Evolutionary conservation across 2,797 vertebrate genomes (phyloP), one percentile per base, ranked within the genome.

Genomic region (Selene dorsalis): DNA sequence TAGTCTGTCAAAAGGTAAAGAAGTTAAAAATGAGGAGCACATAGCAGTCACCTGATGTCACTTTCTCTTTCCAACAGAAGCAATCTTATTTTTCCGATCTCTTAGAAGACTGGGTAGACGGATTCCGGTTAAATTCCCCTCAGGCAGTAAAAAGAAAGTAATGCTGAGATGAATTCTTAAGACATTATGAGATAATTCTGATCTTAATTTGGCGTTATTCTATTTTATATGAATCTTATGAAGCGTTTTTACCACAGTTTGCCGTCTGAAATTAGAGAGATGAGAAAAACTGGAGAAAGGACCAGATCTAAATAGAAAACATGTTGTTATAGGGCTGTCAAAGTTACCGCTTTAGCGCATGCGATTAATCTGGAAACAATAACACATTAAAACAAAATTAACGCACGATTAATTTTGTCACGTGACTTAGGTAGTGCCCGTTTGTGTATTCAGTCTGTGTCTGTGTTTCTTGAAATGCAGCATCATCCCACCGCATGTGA

Each of bases 91-190:
- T 57, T 47, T 69, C 50, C 45, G 18, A 48, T 65, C 55, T 77
- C 61, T 55, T 63, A 50, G 35, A 1, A 71, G 72, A 87, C 80
- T 77, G 73, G 58, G 47, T 18, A 52, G 79, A 64, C 65, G 71
- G 56, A 35, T 82, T 77, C 50, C 64, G 73, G 38, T n/a, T 64
- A 67, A 75, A 79, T 72, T 81, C 70, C 26, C 72, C 60, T 50
- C 75, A 38, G 73, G 75, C 58, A 16, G 14, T 45, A 16, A 14
- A 43, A 48, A 65, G n/a, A 9, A 39, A 53, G 43, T 61, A n/a
- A 55, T 43, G 12, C n/a, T 48, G 47, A 52, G 64, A 65, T 75
- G 22, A 24, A 62, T 77, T 67, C 17, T 43, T 48, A 10, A 50
- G 60, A 62, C 70, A 73, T 79, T 69, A 82, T 38, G 32, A 69